phyloP scores from a whole-genome alignment of 1,140 invertebrate species.

The Leptinotarsa defecta region DNA sequence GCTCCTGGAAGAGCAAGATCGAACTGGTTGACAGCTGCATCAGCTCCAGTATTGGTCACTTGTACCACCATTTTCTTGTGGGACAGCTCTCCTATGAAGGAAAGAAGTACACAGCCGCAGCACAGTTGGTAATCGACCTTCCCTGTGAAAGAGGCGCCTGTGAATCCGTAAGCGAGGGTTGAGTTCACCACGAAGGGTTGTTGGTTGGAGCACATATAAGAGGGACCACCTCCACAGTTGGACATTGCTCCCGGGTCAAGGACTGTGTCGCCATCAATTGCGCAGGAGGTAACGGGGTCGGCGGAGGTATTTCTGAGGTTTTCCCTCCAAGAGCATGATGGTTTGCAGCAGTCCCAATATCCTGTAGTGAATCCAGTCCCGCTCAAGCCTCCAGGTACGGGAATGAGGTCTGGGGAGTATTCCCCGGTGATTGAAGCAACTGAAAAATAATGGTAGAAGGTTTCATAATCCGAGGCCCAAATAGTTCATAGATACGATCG shows the following conservation, averaged over 20 bases:
- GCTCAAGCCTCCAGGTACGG: constrained; percentile 15
- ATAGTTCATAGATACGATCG: too few species aligned
- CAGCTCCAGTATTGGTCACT: constrained; percentile 19
- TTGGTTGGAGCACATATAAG: constrained; percentile 12
- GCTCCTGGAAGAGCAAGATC: constrained; percentile 29
- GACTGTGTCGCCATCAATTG: not conserved
- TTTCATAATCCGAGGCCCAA: too few species aligned
- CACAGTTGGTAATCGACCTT: constrained; percentile 4
- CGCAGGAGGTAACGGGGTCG: constrained; percentile 27
- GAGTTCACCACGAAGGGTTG: constrained; percentile 15
- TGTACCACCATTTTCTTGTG: constrained; percentile 23
- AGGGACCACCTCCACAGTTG: not conserved
- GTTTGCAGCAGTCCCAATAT: constrained; percentile 42
- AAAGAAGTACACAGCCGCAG: constrained; percentile 24
- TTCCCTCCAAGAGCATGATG: constrained; percentile 35
- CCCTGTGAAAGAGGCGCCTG: constrained; percentile 4
- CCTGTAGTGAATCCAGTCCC: constrained; percentile 31
- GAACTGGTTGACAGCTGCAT: constrained; percentile 17
- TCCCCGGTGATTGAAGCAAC: not conserved
- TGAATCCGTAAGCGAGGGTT: constrained; percentile 14
- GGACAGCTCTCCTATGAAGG: constrained; percentile 22
- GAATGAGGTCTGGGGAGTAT: not conserved
- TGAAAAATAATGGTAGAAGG: not conserved
- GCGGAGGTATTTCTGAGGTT: constrained; percentile 20
- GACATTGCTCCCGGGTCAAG: not conserved